A percentile compares a stretch with the other conserved stretches of the same genome.
Evolutionary conservation across 2,888 invertebrate species (phyloP).

Genomic region (Ophion ventricosus): DNA sequence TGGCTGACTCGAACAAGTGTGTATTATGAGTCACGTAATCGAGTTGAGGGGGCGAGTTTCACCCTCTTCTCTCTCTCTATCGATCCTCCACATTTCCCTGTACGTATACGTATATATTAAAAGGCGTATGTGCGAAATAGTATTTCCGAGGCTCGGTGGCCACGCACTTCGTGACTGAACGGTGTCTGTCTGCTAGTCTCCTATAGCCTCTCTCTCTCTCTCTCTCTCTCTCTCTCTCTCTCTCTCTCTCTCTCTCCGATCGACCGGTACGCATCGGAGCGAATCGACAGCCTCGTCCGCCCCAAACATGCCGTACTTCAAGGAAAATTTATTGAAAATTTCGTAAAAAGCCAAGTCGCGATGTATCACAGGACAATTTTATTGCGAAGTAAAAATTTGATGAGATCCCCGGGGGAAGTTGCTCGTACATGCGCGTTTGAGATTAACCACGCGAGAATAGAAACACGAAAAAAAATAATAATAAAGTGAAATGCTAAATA

Average conservation of each 20-base stretch:
- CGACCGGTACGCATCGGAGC: neutral
- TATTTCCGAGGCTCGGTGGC: slow-evolving; percentile 27
- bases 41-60: slow-evolving; percentile 73
- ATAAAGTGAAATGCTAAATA: neutral
- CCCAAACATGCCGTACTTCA: neutral
- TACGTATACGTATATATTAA: slow-evolving; percentile 2
- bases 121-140: slow-evolving; percentile 35
- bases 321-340: neutral
- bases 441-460: too few relatives aligned
- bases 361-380: too few relatives aligned
- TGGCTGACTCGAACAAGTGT: slow-evolving; percentile 73
- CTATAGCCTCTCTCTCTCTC: slow-evolving; percentile 58
- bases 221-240: slow-evolving; percentile 64
- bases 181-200: slow-evolving; percentile 17
- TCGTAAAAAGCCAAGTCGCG: neutral
- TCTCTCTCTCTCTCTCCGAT: slow-evolving; percentile 61
- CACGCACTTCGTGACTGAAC: slow-evolving; percentile 45
- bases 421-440: neutral
- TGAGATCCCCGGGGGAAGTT: too few relatives aligned
- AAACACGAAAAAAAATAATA: neutral
- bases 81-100: slow-evolving; percentile 72
- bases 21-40: slow-evolving; percentile 80
- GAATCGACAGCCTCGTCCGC: neutral
- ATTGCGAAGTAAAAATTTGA: too few relatives aligned
- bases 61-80: slow-evolving; percentile 73